Evolutionary conservation across 2,797 vertebrate genomes (phyloP).

Genomic region (Fistularia tabacaria): DNA sequence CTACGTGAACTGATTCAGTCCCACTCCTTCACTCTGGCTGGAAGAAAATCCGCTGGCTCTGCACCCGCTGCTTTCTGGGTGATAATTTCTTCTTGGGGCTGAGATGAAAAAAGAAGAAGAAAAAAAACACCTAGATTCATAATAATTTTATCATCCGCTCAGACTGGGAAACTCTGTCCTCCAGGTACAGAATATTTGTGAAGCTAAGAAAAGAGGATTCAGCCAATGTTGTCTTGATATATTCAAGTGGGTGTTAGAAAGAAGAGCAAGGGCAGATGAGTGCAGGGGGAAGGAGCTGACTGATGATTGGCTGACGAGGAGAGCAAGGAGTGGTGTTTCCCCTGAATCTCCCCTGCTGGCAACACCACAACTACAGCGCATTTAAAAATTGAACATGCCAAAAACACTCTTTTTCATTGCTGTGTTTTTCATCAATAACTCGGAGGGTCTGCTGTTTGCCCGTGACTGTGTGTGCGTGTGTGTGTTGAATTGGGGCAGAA

Average conservation of each 20-base stretch:
- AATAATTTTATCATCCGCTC: constrained; percentile 42
- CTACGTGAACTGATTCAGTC: constrained; percentile 31
- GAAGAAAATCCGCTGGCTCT: constrained; percentile 33
- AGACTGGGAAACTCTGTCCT: constrained; percentile 26
- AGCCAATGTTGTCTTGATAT: constrained; percentile 15
- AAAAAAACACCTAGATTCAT: constrained; percentile 24
- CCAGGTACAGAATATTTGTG: constrained; percentile 34
- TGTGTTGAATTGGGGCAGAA: too few relatives aligned
- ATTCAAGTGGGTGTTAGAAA: constrained; percentile 12
- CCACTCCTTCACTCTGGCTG: constrained; percentile 24
- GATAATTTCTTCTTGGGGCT: constrained; percentile 32
- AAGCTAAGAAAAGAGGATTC: constrained; percentile 25
- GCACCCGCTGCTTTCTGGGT: constrained; percentile 28
- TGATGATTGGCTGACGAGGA: constrained; percentile 6
- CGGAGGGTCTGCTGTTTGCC: too few relatives aligned
- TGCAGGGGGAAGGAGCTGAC: not conserved
- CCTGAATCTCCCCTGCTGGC: too few relatives aligned
- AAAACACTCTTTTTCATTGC: too few relatives aligned
- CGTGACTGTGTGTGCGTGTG: too few relatives aligned
- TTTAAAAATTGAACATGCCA: too few relatives aligned
- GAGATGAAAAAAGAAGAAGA: constrained; percentile 4
- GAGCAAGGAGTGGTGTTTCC: not conserved
- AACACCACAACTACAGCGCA: too few relatives aligned
- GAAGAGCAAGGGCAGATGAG: constrained; percentile 10
- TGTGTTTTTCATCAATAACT: too few relatives aligned